Evolutionary conservation across 2,888 invertebrate genomes (phyloP).

Genomic region (Abrostola tripartita): DNA sequence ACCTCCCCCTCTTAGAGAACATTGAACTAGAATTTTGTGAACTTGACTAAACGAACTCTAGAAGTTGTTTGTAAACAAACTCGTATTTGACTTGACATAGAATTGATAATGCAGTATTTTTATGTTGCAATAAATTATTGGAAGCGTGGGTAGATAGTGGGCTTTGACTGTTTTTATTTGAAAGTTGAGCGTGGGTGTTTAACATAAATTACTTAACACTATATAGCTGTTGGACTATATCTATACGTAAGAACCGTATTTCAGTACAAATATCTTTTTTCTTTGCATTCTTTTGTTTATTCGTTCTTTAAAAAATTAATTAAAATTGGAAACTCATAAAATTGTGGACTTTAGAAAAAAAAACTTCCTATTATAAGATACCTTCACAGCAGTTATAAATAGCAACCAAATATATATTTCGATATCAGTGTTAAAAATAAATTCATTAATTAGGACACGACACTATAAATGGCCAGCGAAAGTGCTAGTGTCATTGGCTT

Average conservation of each 20-base stretch:
- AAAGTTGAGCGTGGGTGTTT: slow-evolving; percentile 35
- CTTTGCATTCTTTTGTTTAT: no score
- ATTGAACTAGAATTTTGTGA: slow-evolving; percentile 56
- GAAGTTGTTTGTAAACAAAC: slow-evolving; percentile 57
- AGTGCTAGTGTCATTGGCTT: slow-evolving; percentile 69
- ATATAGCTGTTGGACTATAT: slow-evolving; percentile 9
- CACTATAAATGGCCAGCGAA: slow-evolving; percentile 69
- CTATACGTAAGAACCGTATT: slow-evolving; percentile 1
- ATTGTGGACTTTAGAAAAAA: neutral
- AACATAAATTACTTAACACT: slow-evolving; percentile 38
- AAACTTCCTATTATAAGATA: neutral
- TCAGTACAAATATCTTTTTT: slow-evolving; percentile 9
- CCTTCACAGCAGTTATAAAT: slow-evolving; percentile 10
- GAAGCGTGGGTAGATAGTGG: slow-evolving; percentile 41
- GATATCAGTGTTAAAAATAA: slow-evolving; percentile 61
- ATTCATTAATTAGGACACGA: slow-evolving; percentile 60
- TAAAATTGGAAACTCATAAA: neutral
- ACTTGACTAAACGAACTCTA: slow-evolving; percentile 45
- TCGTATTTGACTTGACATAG: slow-evolving; percentile 29
- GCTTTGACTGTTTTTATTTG: slow-evolving; percentile 41
- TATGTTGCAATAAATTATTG: slow-evolving; percentile 42
- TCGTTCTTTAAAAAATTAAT: neutral
- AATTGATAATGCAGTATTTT: slow-evolving; percentile 40
- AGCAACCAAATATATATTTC: slow-evolving; percentile 36
- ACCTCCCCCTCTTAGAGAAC: slow-evolving; percentile 60